Percentiles rank a stretch among this genome's conserved stretches.
These are phyloP conservation scores for Forficula auricularia DNA, from an alignment of 1,140 invertebrate genomes.

Conservation along the genomic window DNA sequence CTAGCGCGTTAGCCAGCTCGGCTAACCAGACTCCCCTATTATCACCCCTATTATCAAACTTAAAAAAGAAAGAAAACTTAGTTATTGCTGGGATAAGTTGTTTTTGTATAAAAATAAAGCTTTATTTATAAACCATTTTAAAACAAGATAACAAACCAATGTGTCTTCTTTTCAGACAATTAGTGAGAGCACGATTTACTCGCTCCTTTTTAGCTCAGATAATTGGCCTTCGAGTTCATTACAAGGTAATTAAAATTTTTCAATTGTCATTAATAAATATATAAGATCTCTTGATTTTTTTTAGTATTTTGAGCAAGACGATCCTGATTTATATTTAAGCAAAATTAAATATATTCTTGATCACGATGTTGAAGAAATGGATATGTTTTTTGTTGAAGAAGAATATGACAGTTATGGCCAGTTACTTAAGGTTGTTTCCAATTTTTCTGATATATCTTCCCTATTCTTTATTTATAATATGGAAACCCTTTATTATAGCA, in stretches of 20 bases:
- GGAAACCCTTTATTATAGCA: not conserved
- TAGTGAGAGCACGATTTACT: conserved; percentile 76
- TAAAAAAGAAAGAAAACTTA: too few relatives aligned
- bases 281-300: conserved; percentile 16
- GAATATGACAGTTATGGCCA: conserved; percentile 65
- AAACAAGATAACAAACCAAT: too few relatives aligned
- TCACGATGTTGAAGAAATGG: conserved; percentile 71
- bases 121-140: too few relatives aligned
- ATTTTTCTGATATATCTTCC: not conserved
- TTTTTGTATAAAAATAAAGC: too few relatives aligned
- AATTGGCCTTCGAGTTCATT: conserved; percentile 80
- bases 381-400: conserved; percentile 75
- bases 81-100: too few relatives aligned
- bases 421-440: conserved; percentile 37
- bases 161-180: conserved; percentile 35
- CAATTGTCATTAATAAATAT: not conserved
- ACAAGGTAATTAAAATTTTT: conserved; percentile 40
- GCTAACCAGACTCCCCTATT: too few relatives aligned
- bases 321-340: conserved; percentile 77
- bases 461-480: conserved; percentile 1
- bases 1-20: too few relatives aligned
- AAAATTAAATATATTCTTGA: conserved; percentile 88
- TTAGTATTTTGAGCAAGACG: conserved; percentile 88
- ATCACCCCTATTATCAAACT: too few relatives aligned
- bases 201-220: conserved; percentile 87